A percentile compares a stretch with the other conserved stretches of the same genome.
phyloP scores from a whole-genome alignment of 2,888 invertebrate genomes.

The Diaprepes abbreviatus region DNA sequence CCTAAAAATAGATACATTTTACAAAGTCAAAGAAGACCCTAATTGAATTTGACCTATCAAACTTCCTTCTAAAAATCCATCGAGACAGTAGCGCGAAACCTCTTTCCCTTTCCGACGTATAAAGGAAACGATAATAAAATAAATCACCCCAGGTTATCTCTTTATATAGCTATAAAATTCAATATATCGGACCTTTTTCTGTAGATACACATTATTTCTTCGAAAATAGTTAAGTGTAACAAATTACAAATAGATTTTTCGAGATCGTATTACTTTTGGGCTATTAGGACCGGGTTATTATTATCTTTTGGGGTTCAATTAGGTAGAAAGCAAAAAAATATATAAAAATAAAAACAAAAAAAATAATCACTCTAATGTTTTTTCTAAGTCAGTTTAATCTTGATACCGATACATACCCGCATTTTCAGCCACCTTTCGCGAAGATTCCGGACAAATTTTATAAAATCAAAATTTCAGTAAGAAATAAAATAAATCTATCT shows the following conservation, averaged over 20 bases:
- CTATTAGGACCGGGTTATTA: neutral
- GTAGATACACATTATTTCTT: neutral
- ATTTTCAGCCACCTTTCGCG: too few species aligned
- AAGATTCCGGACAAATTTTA: too few species aligned
- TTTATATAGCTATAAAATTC: constrained; percentile 21
- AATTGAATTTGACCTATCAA: neutral
- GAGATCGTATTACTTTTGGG: neutral
- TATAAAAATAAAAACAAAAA: too few species aligned
- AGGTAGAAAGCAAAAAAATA: too few species aligned
- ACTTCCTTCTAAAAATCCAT: neutral
- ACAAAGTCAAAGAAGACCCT: neutral
- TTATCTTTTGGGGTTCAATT: neutral
- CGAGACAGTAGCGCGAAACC: neutral
- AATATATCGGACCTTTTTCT: constrained; percentile 24
- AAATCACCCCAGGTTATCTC: constrained; percentile 18
- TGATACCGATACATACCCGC: too few species aligned
- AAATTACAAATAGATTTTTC: neutral
- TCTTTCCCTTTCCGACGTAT: neutral
- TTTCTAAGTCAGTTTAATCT: too few species aligned
- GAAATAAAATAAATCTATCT: too few species aligned
- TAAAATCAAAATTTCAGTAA: too few species aligned
- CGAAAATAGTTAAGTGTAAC: neutral
- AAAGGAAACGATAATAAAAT: constrained; percentile 29
- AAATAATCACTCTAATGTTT: too few species aligned
- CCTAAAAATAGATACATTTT: too few species aligned